Percentiles rank a stretch among this genome's conserved stretches.
Evolutionary conservation across 2,113 vertebrate genomes (phyloP).

Genomic region (Blennius ocellaris): DNA sequence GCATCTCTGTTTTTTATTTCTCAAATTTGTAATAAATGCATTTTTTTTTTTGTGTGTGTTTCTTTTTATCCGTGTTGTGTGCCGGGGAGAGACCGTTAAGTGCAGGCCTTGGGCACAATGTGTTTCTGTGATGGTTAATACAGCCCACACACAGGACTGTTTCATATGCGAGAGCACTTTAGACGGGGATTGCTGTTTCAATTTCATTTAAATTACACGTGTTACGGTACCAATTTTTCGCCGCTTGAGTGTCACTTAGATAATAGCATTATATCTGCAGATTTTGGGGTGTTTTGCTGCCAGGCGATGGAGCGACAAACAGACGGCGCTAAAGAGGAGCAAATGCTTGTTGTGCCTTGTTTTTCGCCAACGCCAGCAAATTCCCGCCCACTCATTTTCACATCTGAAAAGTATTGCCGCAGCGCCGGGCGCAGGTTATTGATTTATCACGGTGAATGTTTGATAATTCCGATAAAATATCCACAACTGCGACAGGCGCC

Average conservation of each 20-base stretch:
- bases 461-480: conserved; percentile 55
- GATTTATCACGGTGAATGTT: conserved; percentile 59
- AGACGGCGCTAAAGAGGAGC: neutral
- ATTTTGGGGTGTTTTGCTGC: conserved; percentile 37
- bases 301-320: conserved; percentile 23
- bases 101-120: conserved; percentile 48
- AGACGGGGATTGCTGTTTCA: conserved; percentile 52
- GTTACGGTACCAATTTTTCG: conserved; percentile 59
- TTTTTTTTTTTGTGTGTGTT: too few species aligned
- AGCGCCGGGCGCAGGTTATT: conserved; percentile 21
- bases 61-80: conserved; percentile 21
- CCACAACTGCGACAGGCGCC: too few species aligned
- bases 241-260: conserved; percentile 59
- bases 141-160: conserved; percentile 57
- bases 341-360: conserved; percentile 5
- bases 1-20: neutral
- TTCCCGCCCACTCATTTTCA: conserved; percentile 30
- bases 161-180: conserved; percentile 49
- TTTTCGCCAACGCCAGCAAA: conserved; percentile 1
- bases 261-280: conserved; percentile 57
- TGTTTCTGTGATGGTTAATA: conserved; percentile 52
- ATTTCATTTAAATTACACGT: conserved; percentile 62
- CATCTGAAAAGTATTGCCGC: conserved; percentile 29
- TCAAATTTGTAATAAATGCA: neutral
- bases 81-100: conserved; percentile 45